Conservation (phyloP, 1,140 invertebrate genomes). For the Zaprionus ornatus region DNA sequence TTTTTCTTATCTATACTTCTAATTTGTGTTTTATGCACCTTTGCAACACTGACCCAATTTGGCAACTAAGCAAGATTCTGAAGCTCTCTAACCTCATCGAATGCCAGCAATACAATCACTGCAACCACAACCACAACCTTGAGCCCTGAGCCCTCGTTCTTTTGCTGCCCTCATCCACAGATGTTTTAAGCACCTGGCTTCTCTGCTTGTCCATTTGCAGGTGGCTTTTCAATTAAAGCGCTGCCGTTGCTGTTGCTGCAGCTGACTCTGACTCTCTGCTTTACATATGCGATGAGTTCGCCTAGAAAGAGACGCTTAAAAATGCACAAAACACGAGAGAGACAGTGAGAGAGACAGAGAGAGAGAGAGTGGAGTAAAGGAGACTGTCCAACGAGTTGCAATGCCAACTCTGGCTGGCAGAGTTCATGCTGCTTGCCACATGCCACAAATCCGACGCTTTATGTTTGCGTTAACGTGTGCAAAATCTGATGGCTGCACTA, state of each 20-base stretch:
- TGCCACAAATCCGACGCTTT: conserved; percentile 73
- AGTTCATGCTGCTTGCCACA: conserved; percentile 25
- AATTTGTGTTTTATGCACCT: no score
- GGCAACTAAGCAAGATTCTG: no score
- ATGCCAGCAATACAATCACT: not conserved
- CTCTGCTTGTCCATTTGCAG: conserved; percentile 6
- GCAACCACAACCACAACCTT: not conserved
- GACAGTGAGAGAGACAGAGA: conserved; percentile 1
- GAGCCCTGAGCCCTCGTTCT: not conserved
- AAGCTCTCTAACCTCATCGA: not conserved
- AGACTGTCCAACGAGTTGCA: conserved; percentile 1
- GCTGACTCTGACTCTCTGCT: conserved; percentile 20
- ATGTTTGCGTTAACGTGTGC: conserved; percentile 80
- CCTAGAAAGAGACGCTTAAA: conserved; percentile 40
- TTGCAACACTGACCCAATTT: no score
- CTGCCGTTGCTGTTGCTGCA: not conserved
- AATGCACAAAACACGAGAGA: conserved; percentile 47
- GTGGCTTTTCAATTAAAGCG: conserved; percentile 10
- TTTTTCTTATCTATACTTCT: no score
- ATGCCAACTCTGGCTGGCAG: conserved; percentile 8
- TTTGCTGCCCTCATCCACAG: not conserved
- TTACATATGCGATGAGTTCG: conserved; percentile 40
- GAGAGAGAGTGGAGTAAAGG: conserved; percentile 1
- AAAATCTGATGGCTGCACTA: conserved; percentile 80
- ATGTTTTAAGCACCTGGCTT: not conserved